Evolutionary conservation across 1,140 invertebrate genomes (phyloP).

Genomic region (Choristoneura fumiferana): DNA sequence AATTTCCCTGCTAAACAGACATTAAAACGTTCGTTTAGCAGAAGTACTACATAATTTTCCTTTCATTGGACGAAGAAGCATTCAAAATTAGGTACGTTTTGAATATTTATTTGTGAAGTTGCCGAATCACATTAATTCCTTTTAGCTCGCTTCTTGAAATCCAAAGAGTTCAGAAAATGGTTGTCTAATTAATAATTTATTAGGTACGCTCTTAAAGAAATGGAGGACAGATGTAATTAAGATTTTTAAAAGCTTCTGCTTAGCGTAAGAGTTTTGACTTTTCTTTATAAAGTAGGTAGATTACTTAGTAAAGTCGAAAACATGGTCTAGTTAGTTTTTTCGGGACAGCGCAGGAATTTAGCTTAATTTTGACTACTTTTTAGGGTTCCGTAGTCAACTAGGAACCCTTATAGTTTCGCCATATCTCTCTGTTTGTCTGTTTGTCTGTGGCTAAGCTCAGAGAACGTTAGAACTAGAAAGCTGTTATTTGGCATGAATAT

Average conservation of each 20-base stretch:
- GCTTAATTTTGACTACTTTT: too few relatives aligned
- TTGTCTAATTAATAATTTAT: slow-evolving; percentile 60
- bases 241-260: slow-evolving; percentile 37
- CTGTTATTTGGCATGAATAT: too few relatives aligned
- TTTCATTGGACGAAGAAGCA: slow-evolving; percentile 15
- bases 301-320: too few relatives aligned
- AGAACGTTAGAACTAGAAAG: too few relatives aligned
- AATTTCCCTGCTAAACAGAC: not conserved
- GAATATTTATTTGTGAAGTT: slow-evolving; percentile 39
- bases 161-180: slow-evolving; percentile 42
- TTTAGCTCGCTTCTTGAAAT: slow-evolving; percentile 27
- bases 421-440: too few relatives aligned
- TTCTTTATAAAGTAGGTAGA: too few relatives aligned
- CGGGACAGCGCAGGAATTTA: too few relatives aligned
- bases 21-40: slow-evolving; percentile 2
- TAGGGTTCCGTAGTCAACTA: too few relatives aligned
- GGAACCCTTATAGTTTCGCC: too few relatives aligned
- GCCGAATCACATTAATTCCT: slow-evolving; percentile 29
- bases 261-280: not conserved
- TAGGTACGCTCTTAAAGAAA: slow-evolving; percentile 55
- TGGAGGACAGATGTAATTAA: slow-evolving; percentile 44
- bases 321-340: too few relatives aligned
- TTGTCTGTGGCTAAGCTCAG: too few relatives aligned
- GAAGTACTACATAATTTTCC: slow-evolving; percentile 12
- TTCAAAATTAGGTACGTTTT: slow-evolving; percentile 23